Evolutionary conservation across 2,113 vertebrate genomes (phyloP).

Genomic region (Forbesichthys papilliferus): DNA sequence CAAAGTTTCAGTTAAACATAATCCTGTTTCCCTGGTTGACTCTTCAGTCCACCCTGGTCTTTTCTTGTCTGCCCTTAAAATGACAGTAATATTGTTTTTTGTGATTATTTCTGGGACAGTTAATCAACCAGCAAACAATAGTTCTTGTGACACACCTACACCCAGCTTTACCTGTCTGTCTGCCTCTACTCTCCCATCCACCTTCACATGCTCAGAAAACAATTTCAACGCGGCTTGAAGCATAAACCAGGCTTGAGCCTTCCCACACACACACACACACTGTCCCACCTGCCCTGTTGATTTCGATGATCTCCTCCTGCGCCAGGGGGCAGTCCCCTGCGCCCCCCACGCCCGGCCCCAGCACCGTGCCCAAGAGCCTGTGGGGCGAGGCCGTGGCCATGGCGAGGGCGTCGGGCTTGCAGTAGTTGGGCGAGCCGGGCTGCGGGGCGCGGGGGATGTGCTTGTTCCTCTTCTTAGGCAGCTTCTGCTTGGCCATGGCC

Average conservation of each 20-base stretch:
- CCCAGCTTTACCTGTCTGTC: no score
- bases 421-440: no score
- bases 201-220: conserved; percentile 2
- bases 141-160: no score
- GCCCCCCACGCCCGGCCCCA: conserved; percentile 73
- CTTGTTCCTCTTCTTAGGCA: conserved; percentile 98
- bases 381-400: conserved; percentile 88
- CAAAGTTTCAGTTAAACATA: no score
- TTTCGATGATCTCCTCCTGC: conserved; percentile 84
- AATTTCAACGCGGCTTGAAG: conserved; percentile 1
- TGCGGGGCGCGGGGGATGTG: conserved; percentile 80
- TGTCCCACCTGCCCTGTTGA: conserved; percentile 90
- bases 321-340: conserved; percentile 84
- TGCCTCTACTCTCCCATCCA: no score
- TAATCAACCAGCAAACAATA: no score
- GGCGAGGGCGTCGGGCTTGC: conserved; percentile 79
- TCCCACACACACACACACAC: background rate
- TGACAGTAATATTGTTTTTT: no score
- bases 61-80: no score
- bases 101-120: no score
- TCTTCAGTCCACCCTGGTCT: no score
- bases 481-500: conserved; percentile 99
- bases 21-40: no score
- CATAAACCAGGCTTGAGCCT: background rate
- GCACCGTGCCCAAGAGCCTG: conserved; percentile 88